Percentiles rank a stretch among this genome's conserved stretches.
Evolutionary conservation across 1,140 invertebrate genomes (phyloP).

Genomic region (Pseudomyrmex pallidus): DNA sequence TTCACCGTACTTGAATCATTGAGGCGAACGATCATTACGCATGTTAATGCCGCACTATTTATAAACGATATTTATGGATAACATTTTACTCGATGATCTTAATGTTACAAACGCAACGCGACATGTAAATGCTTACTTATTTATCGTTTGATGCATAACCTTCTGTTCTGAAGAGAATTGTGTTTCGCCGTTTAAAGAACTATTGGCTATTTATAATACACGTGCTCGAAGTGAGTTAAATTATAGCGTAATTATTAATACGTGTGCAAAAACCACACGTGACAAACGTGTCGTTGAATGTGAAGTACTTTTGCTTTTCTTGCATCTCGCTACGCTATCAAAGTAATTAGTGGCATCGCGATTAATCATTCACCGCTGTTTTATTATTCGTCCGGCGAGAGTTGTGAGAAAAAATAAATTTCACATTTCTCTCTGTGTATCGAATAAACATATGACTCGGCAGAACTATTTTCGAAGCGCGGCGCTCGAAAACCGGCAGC

Average conservation of each 20-base stretch:
- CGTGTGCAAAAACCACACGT: neutral
- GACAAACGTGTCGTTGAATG: conserved; percentile 2
- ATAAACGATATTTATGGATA: too few species aligned
- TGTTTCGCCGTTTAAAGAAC: neutral
- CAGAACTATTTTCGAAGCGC: conserved; percentile 51
- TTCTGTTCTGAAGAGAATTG: neutral
- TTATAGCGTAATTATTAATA: neutral
- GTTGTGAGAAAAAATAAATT: conserved; percentile 44
- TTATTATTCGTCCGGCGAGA: neutral
- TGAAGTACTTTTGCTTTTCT: conserved; percentile 1
- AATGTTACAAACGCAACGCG: too few species aligned
- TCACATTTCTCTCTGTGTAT: conserved; percentile 36
- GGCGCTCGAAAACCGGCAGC: conserved; percentile 69
- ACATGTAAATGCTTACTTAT: too few species aligned
- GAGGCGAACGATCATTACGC: neutral
- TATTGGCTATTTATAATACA: neutral
- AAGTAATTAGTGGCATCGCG: conserved; percentile 10
- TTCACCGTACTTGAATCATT: neutral
- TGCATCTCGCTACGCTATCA: neutral
- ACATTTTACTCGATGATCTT: too few species aligned
- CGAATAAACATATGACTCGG: conserved; percentile 68
- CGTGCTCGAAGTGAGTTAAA: neutral
- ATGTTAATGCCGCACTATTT: too few species aligned
- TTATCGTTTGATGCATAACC: too few species aligned
- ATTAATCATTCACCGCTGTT: conserved; percentile 6